Evolutionary conservation across 2,888 invertebrate species (phyloP), one percentile per base, ranked within the genome.

Genomic region (Choreutis nemorana): DNA sequence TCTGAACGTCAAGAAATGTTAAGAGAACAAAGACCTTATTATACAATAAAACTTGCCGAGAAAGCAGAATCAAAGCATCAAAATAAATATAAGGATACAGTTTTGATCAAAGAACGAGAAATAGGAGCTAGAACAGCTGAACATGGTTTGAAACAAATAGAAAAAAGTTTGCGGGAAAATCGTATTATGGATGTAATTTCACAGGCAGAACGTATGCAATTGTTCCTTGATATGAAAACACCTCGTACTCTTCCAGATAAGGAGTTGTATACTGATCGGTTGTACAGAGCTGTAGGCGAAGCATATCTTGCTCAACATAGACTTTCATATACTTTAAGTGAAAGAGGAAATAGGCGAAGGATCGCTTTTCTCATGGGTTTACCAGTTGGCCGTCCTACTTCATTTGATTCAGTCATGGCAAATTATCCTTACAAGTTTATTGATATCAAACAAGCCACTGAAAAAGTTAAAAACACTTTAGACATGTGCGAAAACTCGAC

Each of bases 321-420:
- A 8, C 41, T 77, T 1, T 77, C 78, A 0, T 77, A 75, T 33
- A 65, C 59, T 2, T 62, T 78, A 5, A 75, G 75, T 33, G 77
- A 78, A 36, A 59, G 68, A 3, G 66, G 75, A 13, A 77, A 77
- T 41, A 55, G 72, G 14, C 66, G 78, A 2, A 64, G 78, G 28
- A 66, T 78, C 23, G 72, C 72, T 21, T 77, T 73, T 45, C 57
- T 78, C 3, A 73, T 78, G 72, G 77, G 78, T 2, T 45, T 77
- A 12, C 60, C 70, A 0, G 55, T 65, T 0, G 71, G 71, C 2
- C 62, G 78, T 2, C 70, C 77, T 1, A 58, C 48, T 8, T 77
- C 77, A 4, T 77, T 65, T 41, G 78, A 78, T 39, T 78, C 78
- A n/a, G 77, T 78, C 1, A 65, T 77, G 56, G 75, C 72, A 5